These are phyloP conservation scores for Trichomalopsis sarcophagae DNA, from an alignment of 1,140 invertebrate species.

Conservation along the genomic window DNA sequence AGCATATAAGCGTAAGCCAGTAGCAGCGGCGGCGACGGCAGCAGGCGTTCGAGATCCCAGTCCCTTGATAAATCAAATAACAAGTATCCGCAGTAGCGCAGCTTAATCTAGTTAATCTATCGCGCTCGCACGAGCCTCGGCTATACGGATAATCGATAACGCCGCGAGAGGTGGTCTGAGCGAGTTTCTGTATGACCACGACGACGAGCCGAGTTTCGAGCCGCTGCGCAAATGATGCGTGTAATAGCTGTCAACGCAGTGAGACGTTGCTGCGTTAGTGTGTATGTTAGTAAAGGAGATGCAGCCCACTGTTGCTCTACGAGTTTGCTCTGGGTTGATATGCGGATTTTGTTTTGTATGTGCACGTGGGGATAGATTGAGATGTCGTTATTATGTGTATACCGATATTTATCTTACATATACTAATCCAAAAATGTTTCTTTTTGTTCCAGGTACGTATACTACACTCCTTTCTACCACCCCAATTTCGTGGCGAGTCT, in stretches of 20 bases:
- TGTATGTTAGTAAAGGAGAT: no score
- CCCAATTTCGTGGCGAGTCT: background rate
- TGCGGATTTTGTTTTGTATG: no score
- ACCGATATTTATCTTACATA: background rate
- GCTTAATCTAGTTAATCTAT: constrained; percentile 69
- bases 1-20: background rate
- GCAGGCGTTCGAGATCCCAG: constrained; percentile 55
- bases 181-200: background rate
- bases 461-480: background rate
- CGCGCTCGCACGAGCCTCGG: constrained; percentile 26
- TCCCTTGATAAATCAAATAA: constrained; percentile 69
- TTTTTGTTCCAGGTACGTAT: constrained; percentile 25
- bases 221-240: constrained; percentile 63
- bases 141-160: constrained; percentile 66
- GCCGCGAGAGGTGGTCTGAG: constrained; percentile 57
- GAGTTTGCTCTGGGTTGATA: no score
- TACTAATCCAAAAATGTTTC: background rate
- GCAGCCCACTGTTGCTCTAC: no score
- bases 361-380: no score
- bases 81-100: constrained; percentile 56
- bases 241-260: constrained; percentile 61
- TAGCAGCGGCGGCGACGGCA: background rate
- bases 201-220: constrained; percentile 43
- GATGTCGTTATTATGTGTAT: no score
- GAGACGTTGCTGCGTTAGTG: no score